Percentiles rank a stretch among this genome's conserved stretches.
Evolutionary conservation across 2,797 vertebrate genomes (phyloP).

Genomic region (Neosilurus hyrtlii): DNA sequence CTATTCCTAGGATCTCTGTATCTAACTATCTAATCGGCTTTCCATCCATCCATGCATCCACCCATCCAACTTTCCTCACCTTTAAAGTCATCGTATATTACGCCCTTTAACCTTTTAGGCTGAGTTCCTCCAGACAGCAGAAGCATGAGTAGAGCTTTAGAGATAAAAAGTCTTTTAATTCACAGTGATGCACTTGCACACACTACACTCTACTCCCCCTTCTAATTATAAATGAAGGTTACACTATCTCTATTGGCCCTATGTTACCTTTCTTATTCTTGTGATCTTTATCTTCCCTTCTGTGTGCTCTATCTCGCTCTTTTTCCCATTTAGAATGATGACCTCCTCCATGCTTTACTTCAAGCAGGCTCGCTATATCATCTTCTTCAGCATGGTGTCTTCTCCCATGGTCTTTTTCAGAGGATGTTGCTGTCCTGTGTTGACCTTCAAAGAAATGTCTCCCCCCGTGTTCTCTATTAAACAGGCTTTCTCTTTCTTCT

Average conservation of each 20-base stretch:
- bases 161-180: constrained; percentile 65
- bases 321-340: neutral
- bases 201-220: neutral
- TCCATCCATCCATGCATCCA: neutral
- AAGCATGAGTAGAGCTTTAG: constrained; percentile 81
- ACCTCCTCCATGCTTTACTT: constrained; percentile 10
- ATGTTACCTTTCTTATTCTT: constrained; percentile 64
- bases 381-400: neutral
- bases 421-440: neutral
- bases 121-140: constrained; percentile 82
- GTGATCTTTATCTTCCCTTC: constrained; percentile 42
- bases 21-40: neutral
- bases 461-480: neutral
- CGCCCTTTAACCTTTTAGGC: constrained; percentile 76
- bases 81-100: constrained; percentile 81
- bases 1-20: neutral
- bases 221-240: neutral
- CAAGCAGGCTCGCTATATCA: neutral
- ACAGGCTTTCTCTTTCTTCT: constrained; percentile 12
- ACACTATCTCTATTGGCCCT: constrained; percentile 17
- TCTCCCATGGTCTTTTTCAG: constrained; percentile 14
- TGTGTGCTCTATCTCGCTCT: neutral
- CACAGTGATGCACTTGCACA: neutral
- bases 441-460: neutral
- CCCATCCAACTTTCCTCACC: constrained; percentile 74